Percentiles rank a stretch among this genome's conserved stretches.
Conservation (phyloP, 2,888 invertebrate species). For the Allacma fusca region DNA sequence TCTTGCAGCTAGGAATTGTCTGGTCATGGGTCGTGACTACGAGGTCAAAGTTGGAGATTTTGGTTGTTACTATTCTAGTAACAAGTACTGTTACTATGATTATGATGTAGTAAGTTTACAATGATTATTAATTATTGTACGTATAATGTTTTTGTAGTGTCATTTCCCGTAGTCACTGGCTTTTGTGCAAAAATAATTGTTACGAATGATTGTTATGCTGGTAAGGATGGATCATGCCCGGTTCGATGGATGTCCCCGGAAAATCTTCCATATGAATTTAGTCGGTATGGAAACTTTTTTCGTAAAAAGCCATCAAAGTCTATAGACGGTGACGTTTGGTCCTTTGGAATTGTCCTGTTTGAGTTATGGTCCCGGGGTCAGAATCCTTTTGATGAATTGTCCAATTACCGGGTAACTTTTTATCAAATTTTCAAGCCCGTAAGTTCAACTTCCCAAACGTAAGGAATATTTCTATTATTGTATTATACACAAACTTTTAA, state of each 20-base stretch:
- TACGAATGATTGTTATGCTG: too few species aligned
- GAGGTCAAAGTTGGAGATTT: conserved; percentile 32
- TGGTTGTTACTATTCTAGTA: neutral
- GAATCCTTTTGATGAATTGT: conserved; percentile 17
- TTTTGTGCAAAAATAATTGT: too few species aligned
- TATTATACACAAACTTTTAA: too few species aligned
- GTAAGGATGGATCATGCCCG: neutral
- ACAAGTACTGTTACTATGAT: neutral
- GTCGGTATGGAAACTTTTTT: neutral
- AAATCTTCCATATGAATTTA: conserved; percentile 22
- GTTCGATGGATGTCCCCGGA: conserved; percentile 27
- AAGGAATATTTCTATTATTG: too few species aligned
- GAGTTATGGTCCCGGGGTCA: conserved; percentile 33
- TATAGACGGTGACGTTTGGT: conserved; percentile 30
- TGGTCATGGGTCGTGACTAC: neutral
- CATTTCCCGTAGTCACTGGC: too few species aligned
- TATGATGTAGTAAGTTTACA: neutral
- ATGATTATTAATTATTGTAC: too few species aligned
- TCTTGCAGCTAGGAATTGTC: conserved; percentile 21
- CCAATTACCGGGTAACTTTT: neutral
- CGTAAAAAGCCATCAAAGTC: neutral
- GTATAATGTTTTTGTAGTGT: too few species aligned
- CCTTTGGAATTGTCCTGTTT: conserved; percentile 26
- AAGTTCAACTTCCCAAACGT: too few species aligned
- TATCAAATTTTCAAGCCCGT: neutral